These are phyloP conservation scores for Nymphalis polychloros DNA, from an alignment of 2,888 invertebrate genomes.

Conservation along the genomic window DNA sequence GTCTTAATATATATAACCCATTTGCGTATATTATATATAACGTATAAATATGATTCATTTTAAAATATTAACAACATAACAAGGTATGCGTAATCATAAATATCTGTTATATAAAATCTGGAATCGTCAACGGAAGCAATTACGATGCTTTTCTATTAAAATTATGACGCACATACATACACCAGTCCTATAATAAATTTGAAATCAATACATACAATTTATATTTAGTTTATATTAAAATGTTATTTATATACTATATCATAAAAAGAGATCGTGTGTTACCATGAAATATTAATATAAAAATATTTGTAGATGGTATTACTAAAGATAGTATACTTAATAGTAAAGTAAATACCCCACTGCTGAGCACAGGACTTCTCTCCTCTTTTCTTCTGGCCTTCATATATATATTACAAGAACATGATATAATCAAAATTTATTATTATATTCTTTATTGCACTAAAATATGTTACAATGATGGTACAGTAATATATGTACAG, in stretches of 20 bases:
- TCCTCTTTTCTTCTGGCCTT: too few relatives aligned
- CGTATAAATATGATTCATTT: neutral
- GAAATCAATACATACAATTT: constrained; percentile 49
- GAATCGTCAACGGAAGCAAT: constrained; percentile 12
- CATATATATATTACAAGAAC: too few relatives aligned
- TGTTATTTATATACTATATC: constrained; percentile 43
- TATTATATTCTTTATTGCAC: too few relatives aligned
- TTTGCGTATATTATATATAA: too few relatives aligned
- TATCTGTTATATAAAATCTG: constrained; percentile 1
- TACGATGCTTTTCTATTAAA: constrained; percentile 19
- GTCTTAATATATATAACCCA: too few relatives aligned
- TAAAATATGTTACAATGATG: too few relatives aligned
- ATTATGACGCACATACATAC: constrained; percentile 40
- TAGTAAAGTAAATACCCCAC: too few relatives aligned
- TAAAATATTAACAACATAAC: neutral
- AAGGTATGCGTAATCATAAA: constrained; percentile 1
- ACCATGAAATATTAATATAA: neutral
- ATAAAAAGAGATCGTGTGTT: neutral
- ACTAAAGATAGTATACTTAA: too few relatives aligned
- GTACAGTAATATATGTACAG: too few relatives aligned
- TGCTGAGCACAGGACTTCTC: too few relatives aligned
- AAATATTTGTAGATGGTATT: neutral
- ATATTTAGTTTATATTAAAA: constrained; percentile 66
- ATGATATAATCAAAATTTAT: too few relatives aligned
- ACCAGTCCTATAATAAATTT: constrained; percentile 40